phyloP scores from a whole-genome alignment of 2,113 vertebrate genomes.

The Benitochromis conjunctus region DNA sequence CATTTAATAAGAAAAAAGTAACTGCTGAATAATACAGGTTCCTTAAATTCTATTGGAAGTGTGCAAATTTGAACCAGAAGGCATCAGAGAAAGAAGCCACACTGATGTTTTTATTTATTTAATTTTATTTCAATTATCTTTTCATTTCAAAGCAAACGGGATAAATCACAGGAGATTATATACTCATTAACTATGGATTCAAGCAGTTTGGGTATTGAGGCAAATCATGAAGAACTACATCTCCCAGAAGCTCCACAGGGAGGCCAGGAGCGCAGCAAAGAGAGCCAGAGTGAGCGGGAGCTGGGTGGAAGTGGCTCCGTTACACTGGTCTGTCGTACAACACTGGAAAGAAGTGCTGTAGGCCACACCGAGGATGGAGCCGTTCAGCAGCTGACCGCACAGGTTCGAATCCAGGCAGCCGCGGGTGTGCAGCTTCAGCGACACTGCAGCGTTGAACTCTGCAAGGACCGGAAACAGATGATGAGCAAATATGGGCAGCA shows the following conservation, averaged over 20 bases:
- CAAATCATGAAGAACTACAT: not conserved
- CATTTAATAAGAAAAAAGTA: too few species aligned
- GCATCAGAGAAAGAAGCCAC: not conserved
- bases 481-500: rapidly evolving
- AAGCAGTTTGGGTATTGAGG: not conserved
- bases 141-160: not conserved
- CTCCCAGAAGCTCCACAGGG: conserved; percentile 11
- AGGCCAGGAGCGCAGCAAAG: conserved; percentile 8
- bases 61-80: not conserved
- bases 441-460: conserved; percentile 24
- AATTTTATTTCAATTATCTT: not conserved
- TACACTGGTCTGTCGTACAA: conserved; percentile 40
- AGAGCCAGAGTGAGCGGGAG: conserved; percentile 26
- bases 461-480: not conserved
- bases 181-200: not conserved
- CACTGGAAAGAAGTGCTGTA: conserved; percentile 30
- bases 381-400: conserved; percentile 8
- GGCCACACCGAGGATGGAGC: not conserved
- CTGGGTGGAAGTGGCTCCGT: conserved; percentile 25
- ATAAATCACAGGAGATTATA: not conserved
- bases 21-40: not conserved
- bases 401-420: conserved; percentile 46
- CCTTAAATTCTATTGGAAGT: not conserved
- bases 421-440: not conserved
- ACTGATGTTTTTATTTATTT: not conserved